Percentiles rank a stretch among this genome's conserved stretches.
phyloP scores from a whole-genome alignment of 1,140 invertebrate species.

The Ridgeia piscesae region DNA sequence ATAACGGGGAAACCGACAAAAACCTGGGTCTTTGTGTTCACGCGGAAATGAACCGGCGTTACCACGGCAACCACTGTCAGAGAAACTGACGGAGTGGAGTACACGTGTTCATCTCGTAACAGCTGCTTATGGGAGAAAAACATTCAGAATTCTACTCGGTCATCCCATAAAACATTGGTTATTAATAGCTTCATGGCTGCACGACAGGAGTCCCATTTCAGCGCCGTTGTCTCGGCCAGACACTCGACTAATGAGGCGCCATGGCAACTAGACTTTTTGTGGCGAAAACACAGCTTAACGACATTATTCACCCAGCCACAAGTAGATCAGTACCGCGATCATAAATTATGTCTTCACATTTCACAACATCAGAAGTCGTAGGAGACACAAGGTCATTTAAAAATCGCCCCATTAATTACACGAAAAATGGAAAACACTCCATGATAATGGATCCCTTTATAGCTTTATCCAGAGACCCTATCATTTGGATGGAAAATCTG shows the following conservation, averaged over 20 bases:
- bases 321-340: background rate
- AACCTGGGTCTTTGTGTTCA: background rate
- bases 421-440: no score
- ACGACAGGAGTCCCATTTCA: background rate
- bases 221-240: background rate
- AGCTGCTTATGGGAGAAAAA: background rate
- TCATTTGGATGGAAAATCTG: no score
- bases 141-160: background rate
- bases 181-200: background rate
- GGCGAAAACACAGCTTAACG: background rate
- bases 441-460: background rate
- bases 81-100: background rate
- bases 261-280: background rate
- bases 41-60: background rate
- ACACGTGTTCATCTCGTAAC: background rate
- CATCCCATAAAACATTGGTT: background rate
- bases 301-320: background rate
- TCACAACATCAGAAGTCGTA: background rate
- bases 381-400: no score
- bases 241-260: background rate
- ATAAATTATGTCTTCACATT: background rate
- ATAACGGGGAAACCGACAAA: background rate
- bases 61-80: background rate
- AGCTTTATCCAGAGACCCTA: no score
- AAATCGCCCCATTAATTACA: no score